phyloP scores from a whole-genome alignment of 2,113 vertebrate genomes.

The Amblyornis subalaris region DNA sequence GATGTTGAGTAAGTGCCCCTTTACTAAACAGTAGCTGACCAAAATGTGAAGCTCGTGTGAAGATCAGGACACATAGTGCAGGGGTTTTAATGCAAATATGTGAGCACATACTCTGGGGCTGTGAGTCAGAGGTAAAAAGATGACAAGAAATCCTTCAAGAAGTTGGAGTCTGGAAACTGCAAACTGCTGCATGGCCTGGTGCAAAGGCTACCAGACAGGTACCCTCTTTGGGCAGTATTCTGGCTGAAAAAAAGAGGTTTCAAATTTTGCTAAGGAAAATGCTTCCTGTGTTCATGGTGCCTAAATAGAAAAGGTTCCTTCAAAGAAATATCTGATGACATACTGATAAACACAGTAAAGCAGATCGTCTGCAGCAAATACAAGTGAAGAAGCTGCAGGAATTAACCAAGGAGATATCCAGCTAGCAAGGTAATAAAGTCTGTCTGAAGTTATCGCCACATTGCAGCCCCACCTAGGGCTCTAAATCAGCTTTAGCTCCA shows the following conservation, averaged over 20 bases:
- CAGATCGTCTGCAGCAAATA: not conserved
- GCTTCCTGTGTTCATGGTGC: not conserved
- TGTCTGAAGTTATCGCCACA: not conserved
- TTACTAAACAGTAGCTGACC: not conserved
- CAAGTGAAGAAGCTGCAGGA: not conserved
- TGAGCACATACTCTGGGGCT: not conserved
- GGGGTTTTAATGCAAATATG: not conserved
- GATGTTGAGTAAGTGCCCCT: not conserved
- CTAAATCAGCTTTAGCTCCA: not conserved
- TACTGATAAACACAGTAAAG: not conserved
- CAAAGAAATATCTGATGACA: not conserved
- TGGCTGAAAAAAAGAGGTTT: not conserved
- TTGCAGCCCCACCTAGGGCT: not conserved
- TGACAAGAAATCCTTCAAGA: not conserved
- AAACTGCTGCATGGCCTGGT: not conserved
- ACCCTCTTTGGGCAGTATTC: not conserved
- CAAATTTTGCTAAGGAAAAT: not conserved
- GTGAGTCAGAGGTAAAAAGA: not conserved
- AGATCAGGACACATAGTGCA: rapidly evolving
- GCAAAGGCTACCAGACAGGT: not conserved
- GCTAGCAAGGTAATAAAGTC: not conserved
- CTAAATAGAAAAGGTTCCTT: not conserved
- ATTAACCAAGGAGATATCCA: not conserved
- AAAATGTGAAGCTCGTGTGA: not conserved
- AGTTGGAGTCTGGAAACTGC: not conserved